Evolutionary conservation across 2,797 vertebrate species (phyloP), one percentile per base, ranked within the genome.

Genomic region (Galago senegalensis): DNA sequence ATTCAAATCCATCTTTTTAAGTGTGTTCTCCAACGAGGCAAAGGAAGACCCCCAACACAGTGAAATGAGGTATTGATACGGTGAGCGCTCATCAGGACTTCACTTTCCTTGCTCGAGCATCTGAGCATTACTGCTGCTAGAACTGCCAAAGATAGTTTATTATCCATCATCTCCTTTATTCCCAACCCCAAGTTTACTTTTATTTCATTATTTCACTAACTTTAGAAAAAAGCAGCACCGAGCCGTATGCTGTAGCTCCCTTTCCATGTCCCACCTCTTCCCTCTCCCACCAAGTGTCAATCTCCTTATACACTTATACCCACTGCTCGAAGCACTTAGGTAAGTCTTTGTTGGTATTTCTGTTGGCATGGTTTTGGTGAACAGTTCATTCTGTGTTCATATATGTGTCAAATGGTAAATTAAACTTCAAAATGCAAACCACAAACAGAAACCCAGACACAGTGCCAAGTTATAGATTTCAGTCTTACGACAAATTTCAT

Each of bases 21-120:
- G 1, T 69, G 76, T 86, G 92, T 95, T 96, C 95, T 98, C 97
- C 98, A 97, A 25, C 14, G 86, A 92, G 92, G 97, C 93, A 98
- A 97, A 97, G 88, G 92, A 97, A 98, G 97, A 97, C 83, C 95
- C 97, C 97, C 49, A 97, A 49, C 86, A 97, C 73, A 98, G 93
- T 95, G 97, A 96, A 95, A 95, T 98, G 98, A 98, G 98, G 98
- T 98, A 98, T 98, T 89, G 91, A 92, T 34, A 95, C 69, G 61
- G 63, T 92, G 93, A 97, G 96, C 81, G 91, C 97, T 97, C 87
- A 87, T 60, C 60, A 75, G 87, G 91, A 56, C 86, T 96, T 96
- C 65, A 91, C 77, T 76, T 95, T 94, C 76, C 95, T 97, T 96
- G 93, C 79, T 91, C 86, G 82, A 96, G 90, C 27, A 53, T 90